Percentiles rank a stretch among this genome's conserved stretches.
These are phyloP conservation scores for Holothuria leucospilota DNA, from an alignment of 53 echinoderm and acorn worm species.

Conservation along the genomic window DNA sequence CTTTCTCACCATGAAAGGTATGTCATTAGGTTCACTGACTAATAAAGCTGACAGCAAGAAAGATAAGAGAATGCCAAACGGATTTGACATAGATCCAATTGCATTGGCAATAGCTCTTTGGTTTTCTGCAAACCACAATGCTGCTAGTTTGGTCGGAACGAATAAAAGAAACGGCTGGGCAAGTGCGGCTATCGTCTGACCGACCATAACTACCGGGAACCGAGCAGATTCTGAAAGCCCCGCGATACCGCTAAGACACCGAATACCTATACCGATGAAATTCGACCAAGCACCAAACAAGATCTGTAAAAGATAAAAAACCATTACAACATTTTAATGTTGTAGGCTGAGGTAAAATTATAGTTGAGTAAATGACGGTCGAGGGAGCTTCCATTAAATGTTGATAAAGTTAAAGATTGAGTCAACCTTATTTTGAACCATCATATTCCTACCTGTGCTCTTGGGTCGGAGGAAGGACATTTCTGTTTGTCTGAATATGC, in stretches of 20 bases:
- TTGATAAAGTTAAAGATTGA: too few relatives aligned
- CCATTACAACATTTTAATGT: background rate
- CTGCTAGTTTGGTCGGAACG: constrained; percentile 90
- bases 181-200: constrained; percentile 86
- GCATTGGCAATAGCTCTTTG: constrained; percentile 86
- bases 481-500: too few relatives aligned
- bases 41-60: constrained; percentile 78
- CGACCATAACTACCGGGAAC: constrained; percentile 79
- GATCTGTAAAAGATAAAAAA: constrained; percentile 55
- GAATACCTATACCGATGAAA: constrained; percentile 69
- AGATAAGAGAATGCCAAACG: constrained; percentile 83
- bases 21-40: constrained; percentile 69
- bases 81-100: constrained; percentile 88
- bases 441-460: too few relatives aligned
- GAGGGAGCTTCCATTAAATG: too few relatives aligned
- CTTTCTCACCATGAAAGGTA: constrained; percentile 79
- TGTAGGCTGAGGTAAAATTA: background rate
- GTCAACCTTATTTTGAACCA: too few relatives aligned
- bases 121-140: constrained; percentile 82
- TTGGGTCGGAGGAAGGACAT: too few relatives aligned
- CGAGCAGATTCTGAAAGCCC: constrained; percentile 59
- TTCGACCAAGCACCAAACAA: constrained; percentile 84
- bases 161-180: constrained; percentile 91
- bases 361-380: background rate
- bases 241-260: constrained; percentile 71